Conservation (phyloP, 2,797 vertebrate species). For the Enteromius paludinosus region DNA sequence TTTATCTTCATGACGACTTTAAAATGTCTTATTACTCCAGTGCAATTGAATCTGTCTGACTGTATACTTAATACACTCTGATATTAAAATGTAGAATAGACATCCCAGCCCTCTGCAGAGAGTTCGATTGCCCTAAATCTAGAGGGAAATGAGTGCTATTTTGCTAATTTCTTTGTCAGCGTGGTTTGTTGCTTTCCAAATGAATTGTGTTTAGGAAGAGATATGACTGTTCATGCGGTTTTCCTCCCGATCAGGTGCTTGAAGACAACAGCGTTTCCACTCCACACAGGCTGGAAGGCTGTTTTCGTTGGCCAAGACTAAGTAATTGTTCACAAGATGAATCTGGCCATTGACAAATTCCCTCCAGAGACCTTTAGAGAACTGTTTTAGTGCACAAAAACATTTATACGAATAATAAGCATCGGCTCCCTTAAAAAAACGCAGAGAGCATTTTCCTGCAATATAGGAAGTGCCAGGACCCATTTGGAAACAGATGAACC, state of each 20-base stretch:
- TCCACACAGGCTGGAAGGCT: conserved; percentile 50
- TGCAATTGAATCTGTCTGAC: not conserved
- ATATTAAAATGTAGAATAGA: not conserved
- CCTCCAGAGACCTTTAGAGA: conserved; percentile 10
- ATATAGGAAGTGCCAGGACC: not conserved
- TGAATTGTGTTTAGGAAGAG: conserved; percentile 56
- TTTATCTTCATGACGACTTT: not conserved
- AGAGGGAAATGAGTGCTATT: conserved; percentile 48
- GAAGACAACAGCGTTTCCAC: conserved; percentile 60
- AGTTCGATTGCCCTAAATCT: conserved; percentile 30
- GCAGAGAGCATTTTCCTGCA: not conserved
- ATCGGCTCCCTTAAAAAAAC: not conserved
- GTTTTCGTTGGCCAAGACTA: conserved; percentile 63
- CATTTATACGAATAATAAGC: conserved; percentile 39
- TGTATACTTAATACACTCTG: not conserved
- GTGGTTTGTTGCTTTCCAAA: conserved; percentile 56
- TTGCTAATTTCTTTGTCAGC: conserved; percentile 55
- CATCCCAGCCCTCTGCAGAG: not conserved
- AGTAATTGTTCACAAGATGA: conserved; percentile 58
- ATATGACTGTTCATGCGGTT: conserved; percentile 51
- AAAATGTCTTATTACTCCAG: not conserved
- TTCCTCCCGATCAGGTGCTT: conserved; percentile 42
- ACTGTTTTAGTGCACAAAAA: conserved; percentile 63
- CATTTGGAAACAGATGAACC: conserved; percentile 46
- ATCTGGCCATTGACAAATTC: conserved; percentile 37